phyloP scores from a whole-genome alignment of 2,797 vertebrate species.

The Xenentodon cancila region DNA sequence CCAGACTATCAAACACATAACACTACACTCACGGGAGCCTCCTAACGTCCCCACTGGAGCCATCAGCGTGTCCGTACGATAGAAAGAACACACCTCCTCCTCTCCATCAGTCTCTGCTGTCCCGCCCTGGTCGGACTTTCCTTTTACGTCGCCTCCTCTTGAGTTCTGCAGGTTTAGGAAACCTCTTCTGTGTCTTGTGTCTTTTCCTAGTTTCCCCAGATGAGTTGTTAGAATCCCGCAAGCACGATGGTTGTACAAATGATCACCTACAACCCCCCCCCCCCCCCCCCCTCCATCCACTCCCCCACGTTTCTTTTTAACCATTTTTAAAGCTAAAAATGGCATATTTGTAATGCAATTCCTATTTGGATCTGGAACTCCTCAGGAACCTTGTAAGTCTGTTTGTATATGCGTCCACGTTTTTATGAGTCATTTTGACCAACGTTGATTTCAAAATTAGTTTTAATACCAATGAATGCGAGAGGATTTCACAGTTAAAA shows the following conservation, averaged over 20 bases:
- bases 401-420: constrained; percentile 32
- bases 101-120: background rate
- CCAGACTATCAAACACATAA: constrained; percentile 1
- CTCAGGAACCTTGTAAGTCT: constrained; percentile 76
- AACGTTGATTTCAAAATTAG: too few species aligned
- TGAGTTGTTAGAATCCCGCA: too few species aligned
- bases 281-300: too few species aligned
- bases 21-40: constrained; percentile 5
- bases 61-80: too few species aligned
- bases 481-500: too few species aligned
- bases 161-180: background rate
- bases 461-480: too few species aligned
- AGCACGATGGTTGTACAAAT: too few species aligned
- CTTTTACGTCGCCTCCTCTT: background rate
- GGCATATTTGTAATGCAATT: constrained; percentile 53
- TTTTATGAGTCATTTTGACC: too few species aligned
- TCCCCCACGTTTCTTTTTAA: background rate
- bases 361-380: constrained; percentile 69
- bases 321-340: constrained; percentile 30
- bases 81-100: too few species aligned
- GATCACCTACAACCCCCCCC: too few species aligned
- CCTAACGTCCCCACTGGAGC: background rate
- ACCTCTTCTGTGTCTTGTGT: too few species aligned
- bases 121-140: background rate
- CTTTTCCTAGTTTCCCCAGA: too few species aligned